These are phyloP conservation scores for Rhysida immarginata DNA, from an alignment of 1,140 invertebrate species.

Conservation along the genomic window DNA sequence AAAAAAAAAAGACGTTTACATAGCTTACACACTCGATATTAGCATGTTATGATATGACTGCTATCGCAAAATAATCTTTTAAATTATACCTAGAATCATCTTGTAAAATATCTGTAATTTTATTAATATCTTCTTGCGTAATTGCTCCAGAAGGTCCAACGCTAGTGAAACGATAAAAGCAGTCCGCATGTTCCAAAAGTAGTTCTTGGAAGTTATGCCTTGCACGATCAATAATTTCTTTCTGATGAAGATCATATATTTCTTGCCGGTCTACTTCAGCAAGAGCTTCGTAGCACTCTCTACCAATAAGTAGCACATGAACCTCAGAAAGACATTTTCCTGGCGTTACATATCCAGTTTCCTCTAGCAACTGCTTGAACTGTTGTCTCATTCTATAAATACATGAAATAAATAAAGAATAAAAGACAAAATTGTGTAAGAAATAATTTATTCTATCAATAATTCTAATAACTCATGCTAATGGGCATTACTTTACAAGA, in stretches of 20 bases:
- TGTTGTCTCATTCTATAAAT: conserved; percentile 44
- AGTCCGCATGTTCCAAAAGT: conserved; percentile 78
- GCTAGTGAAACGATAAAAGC: conserved; percentile 87
- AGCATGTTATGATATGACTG: conserved; percentile 76
- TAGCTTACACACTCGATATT: conserved; percentile 42
- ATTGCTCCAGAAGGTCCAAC: conserved; percentile 76
- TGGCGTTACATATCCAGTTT: conserved; percentile 79
- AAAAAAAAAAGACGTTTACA: neutral
- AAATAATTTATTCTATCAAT: too few species aligned
- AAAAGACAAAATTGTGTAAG: too few species aligned
- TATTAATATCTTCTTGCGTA: conserved; percentile 83
- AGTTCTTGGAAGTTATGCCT: conserved; percentile 88
- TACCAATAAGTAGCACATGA: conserved; percentile 80
- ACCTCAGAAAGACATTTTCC: conserved; percentile 85
- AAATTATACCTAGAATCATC: conserved; percentile 78
- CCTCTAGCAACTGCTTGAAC: conserved; percentile 83
- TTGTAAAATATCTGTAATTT: conserved; percentile 78
- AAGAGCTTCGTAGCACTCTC: conserved; percentile 84
- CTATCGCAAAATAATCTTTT: conserved; percentile 86
- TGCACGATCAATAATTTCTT: conserved; percentile 75
- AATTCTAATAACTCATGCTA: too few species aligned
- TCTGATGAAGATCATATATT: conserved; percentile 90
- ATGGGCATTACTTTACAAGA: too few species aligned
- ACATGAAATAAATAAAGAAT: conserved; percentile 8
- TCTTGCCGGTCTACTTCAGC: conserved; percentile 76